Percentiles rank a stretch among this genome's conserved stretches.
phyloP scores from a whole-genome alignment of 2,113 vertebrate genomes.

The Lycaon pictus region DNA sequence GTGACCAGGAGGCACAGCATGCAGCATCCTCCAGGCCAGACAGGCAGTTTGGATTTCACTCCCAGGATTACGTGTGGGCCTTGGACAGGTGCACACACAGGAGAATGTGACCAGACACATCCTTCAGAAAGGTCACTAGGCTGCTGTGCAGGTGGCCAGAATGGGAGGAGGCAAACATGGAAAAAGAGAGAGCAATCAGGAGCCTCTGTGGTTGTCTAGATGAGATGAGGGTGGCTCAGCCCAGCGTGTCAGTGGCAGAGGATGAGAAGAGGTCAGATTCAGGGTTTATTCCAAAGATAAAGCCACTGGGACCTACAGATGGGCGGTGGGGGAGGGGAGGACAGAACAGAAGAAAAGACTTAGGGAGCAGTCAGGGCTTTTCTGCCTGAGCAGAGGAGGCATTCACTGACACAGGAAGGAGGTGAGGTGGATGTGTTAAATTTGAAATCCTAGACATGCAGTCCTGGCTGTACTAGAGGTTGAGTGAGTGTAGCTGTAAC shows the following conservation, averaged over 20 bases:
- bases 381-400: neutral
- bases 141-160: neutral
- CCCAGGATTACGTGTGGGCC: neutral
- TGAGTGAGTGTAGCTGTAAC: neutral
- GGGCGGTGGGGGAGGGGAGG: accelerated
- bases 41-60: too few relatives aligned
- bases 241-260: neutral
- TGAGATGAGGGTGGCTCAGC: neutral
- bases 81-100: neutral
- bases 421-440: neutral
- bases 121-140: neutral
- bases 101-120: too few relatives aligned
- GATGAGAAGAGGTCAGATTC: neutral
- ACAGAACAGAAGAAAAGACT: neutral
- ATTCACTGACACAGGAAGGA: neutral
- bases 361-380: neutral
- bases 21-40: too few relatives aligned
- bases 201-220: neutral
- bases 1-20: neutral
- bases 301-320: neutral
- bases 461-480: neutral
- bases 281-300: neutral
- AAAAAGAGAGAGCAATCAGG: neutral
- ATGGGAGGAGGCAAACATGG: neutral
- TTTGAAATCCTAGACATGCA: neutral